A percentile compares a stretch with the other conserved stretches of the same genome.
Evolutionary conservation across 1,140 invertebrate species (phyloP).

Genomic region (Xylocopa sonorina): DNA sequence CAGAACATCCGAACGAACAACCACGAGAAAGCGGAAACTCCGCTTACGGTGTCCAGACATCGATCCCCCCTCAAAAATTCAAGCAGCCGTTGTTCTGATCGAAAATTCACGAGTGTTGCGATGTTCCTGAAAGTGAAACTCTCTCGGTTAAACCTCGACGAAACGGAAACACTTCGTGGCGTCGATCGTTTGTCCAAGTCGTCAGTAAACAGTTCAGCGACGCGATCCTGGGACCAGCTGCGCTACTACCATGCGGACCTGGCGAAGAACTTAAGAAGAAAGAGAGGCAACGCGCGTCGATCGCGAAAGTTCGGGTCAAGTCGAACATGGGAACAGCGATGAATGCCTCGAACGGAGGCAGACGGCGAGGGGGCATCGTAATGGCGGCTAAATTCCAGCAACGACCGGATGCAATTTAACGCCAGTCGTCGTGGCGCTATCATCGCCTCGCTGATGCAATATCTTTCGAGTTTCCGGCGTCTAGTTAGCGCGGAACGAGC

Average conservation of each 20-base stretch:
- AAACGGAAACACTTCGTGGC: neutral
- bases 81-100: neutral
- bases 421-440: constrained; percentile 79
- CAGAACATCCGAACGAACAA: neutral
- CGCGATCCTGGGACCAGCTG: neutral
- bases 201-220: neutral
- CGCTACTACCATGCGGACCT: too few relatives aligned
- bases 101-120: neutral
- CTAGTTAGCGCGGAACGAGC: constrained; percentile 80
- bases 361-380: constrained; percentile 53
- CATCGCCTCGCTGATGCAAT: constrained; percentile 80
- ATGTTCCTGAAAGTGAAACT: constrained; percentile 4
- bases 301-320: neutral
- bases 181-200: constrained; percentile 4
- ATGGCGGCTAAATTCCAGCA: constrained; percentile 78
- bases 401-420: constrained; percentile 81
- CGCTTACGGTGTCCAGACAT: neutral
- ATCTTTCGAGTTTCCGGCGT: constrained; percentile 80
- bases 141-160: neutral
- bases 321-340: neutral
- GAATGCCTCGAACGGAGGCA: neutral
- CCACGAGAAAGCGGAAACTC: neutral
- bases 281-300: neutral
- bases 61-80: constrained; percentile 20
- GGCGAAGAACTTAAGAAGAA: neutral